Evolutionary conservation across 2,113 vertebrate species (phyloP).

Genomic region (Jaculus jaculus): DNA sequence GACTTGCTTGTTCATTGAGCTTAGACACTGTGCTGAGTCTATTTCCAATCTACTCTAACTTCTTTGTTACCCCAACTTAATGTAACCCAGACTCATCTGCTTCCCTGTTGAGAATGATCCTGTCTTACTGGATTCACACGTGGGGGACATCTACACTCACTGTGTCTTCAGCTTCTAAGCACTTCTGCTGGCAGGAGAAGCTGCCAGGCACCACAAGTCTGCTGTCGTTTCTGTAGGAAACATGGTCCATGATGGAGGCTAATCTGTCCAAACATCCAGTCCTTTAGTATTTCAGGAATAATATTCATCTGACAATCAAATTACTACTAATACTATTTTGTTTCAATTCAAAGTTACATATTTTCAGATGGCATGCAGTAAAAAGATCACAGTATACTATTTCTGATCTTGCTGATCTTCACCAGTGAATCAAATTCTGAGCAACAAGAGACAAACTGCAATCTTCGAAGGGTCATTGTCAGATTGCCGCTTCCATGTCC

Average conservation of each 20-base stretch:
- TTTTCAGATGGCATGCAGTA: not conserved
- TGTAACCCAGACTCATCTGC: not conserved
- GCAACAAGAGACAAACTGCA: not conserved
- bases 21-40: not conserved
- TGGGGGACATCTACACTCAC: not conserved
- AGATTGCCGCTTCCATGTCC: not conserved
- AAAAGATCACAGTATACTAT: not conserved
- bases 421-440: not conserved
- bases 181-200: not conserved
- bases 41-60: not conserved
- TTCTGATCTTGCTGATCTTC: not conserved
- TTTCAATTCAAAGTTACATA: not conserved
- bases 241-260: not conserved
- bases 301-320: not conserved
- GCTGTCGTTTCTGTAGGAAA: not conserved
- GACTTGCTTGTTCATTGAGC: not conserved
- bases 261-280: not conserved
- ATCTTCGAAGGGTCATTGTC: not conserved
- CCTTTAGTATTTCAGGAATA: not conserved
- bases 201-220: not conserved
- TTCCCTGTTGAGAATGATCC: not conserved
- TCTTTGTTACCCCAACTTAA: not conserved
- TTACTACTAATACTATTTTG: no score
- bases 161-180: not conserved
- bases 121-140: not conserved